phyloP scores from a whole-genome alignment of 2,113 vertebrate species.

The Blennius ocellaris region DNA sequence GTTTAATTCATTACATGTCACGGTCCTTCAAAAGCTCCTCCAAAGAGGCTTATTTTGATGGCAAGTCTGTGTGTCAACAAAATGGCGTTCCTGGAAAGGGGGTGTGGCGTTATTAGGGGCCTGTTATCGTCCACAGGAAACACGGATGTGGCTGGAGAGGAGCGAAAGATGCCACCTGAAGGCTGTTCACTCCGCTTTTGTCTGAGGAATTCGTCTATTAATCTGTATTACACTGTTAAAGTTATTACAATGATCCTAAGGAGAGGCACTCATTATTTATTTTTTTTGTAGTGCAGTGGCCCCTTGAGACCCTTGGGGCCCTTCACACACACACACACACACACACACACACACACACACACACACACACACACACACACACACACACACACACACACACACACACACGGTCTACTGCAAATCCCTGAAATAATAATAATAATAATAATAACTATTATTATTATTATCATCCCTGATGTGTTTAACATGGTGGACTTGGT shows the following conservation, averaged over 20 bases:
- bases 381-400: no score
- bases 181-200: background rate
- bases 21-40: background rate
- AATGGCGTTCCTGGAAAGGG: conserved; percentile 78
- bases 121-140: conserved; percentile 39
- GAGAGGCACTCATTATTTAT: background rate
- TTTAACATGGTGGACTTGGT: no score
- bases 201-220: background rate
- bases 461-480: no score
- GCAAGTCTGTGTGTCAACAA: conserved; percentile 69
- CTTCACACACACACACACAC: no score
- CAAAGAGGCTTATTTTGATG: conserved; percentile 51
- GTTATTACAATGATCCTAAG: background rate
- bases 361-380: no score
- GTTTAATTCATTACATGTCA: background rate
- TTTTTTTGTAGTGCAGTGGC: no score
- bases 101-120: conserved; percentile 63
- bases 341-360: no score
- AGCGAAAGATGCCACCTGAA: background rate
- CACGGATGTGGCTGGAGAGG: background rate
- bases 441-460: no score
- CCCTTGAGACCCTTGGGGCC: no score
- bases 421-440: no score
- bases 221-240: background rate
- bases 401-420: no score